Base-by-base conservation (phyloP, 1,140 invertebrate genomes). In the Papilio helenus region DNA sequence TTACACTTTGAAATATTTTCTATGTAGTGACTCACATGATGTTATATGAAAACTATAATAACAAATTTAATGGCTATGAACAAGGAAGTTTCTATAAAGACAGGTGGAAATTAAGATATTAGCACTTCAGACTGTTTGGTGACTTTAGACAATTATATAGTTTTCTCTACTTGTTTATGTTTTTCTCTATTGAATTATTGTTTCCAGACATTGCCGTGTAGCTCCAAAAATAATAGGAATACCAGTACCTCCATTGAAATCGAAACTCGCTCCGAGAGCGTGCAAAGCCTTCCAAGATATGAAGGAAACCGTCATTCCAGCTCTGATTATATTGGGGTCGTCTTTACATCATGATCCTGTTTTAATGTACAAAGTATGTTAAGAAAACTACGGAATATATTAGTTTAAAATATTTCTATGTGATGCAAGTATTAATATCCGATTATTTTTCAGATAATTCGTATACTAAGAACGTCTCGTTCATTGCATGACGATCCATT, bases 331-430 rank as follows among this genome's bases (percentile, higher is more conserved):
- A 18, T 95, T 99, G 72, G 99, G 99, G 46, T 98, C 99, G 1
- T 97, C 98, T 80, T 94, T 99, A 72, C 97, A 98, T 83, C 96
- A 96, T 84, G 98, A 99, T 95, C 97, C 98, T 0, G 96, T 98
- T 80, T 95, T 99, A 18, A 97, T 99, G 95, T 97, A 98, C 87
- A 99, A 99, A 95, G 95, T 98, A 82, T 68, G 42, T 68, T 16
- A 49, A 73, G 65, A 68, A 80, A 72, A 58, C 39, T 72, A 44
- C 1, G 12, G 3, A 71, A 23, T 73, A 34, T 26, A 80, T 72
- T 44, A 2, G 1, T 73, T 72, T 72, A 1, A 20, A 39, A 73
- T 73, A 44, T 73, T 23, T n/a, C 20, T 39, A 39, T 23, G 9
- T 44, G 14, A 20, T 20, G 8, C 1, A 46, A 49, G n/a, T 72